Evolutionary conservation across 1,140 invertebrate genomes (phyloP).

Genomic region (Semibalanus balanoides): DNA sequence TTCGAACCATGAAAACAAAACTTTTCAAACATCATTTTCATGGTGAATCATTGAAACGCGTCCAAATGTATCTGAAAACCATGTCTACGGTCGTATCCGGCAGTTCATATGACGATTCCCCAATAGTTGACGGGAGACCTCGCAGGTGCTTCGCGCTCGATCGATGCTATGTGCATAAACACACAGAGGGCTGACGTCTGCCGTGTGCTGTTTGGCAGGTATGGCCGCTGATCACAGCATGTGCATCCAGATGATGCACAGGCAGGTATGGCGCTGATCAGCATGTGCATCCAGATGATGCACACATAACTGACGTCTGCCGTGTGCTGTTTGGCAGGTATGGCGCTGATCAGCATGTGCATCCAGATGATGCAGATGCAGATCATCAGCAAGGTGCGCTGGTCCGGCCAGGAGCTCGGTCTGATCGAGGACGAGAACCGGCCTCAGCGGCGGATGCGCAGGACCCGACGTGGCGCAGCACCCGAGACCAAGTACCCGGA

Average conservation of each 20-base stretch:
- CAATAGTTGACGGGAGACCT: too few species aligned
- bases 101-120: too few species aligned
- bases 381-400: slow-evolving; percentile 29
- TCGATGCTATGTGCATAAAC: too few species aligned
- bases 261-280: slow-evolving; percentile 38
- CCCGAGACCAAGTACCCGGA: too few species aligned
- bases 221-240: slow-evolving; percentile 44
- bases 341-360: slow-evolving; percentile 43
- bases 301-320: slow-evolving; percentile 33
- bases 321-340: slow-evolving; percentile 27
- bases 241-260: slow-evolving; percentile 40
- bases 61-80: too few species aligned
- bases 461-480: too few species aligned
- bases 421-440: slow-evolving; percentile 23
- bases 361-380: slow-evolving; percentile 39
- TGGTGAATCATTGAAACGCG: too few species aligned
- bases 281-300: slow-evolving; percentile 42
- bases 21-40: too few species aligned
- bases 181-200: slow-evolving; percentile 32
- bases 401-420: slow-evolving; percentile 34
- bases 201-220: slow-evolving; percentile 26
- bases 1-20: too few species aligned
- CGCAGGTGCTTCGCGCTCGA: too few species aligned
- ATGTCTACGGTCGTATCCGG: too few species aligned
- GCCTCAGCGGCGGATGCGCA: too few species aligned